Base-by-base conservation (phyloP, 2,888 invertebrate species). In the Achlya flavicornis region DNA sequence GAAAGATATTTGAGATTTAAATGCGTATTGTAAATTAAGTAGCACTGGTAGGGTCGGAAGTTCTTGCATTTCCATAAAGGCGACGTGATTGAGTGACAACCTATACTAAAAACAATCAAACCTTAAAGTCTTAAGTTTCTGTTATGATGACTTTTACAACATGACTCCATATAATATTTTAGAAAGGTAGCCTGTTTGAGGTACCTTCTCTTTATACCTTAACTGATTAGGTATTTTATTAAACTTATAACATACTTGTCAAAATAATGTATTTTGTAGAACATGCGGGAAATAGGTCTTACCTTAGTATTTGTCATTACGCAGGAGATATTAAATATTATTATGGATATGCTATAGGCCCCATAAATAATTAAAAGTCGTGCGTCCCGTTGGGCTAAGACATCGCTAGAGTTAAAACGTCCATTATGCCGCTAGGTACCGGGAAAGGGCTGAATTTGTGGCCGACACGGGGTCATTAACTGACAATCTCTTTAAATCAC, bases 401-500 rank as follows among this genome's bases (percentile, higher is more conserved):
- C 66, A 58, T 62, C 65, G 67, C 65, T 74, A 46, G 61, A 70
- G 68, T 73, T 70, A 65, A 78, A 81, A 73, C 68, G 72, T 67
- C 79, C 79, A 82, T 87, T 85, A 85, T 81, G 74, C 81, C 72
- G 66, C 74, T 79, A 81, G 81, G 80, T 77, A 80, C 77, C 78
- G 81, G 77, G 78, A 53, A 85, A 88, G 89, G 89, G 89, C 87
- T 89, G 75, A 86, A 87, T 89, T 89, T 89, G 91, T 86, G 90
- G 89, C 81, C 83, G 82, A 81, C 87, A 79, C 76, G 74, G 82
- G 76, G 86, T 87, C 89, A 90, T 92, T 90, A 91, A 88, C 90
- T 88, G 90, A 89, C 88, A 89, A 91, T 90, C 89, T 90, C 88
- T 88, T 89, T 91, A 91, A 92, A 91, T 92, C 90, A 90, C 92